A percentile compares a stretch with the other conserved stretches of the same genome.
phyloP scores from a whole-genome alignment of 2,888 invertebrate genomes.

The Drosophila siamana region DNA sequence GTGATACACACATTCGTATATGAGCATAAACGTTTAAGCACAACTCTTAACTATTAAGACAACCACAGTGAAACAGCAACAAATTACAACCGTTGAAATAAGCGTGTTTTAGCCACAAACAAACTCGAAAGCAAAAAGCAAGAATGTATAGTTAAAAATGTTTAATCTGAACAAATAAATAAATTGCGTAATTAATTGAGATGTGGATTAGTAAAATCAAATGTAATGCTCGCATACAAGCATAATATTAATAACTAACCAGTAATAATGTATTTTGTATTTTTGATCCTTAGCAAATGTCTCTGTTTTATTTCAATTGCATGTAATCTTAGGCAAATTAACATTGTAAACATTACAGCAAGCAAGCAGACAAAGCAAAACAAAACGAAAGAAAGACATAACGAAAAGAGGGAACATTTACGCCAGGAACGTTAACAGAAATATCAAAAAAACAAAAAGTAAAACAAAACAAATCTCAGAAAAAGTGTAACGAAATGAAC shows the following conservation, averaged over 20 bases:
- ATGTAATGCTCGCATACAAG: slow-evolving; percentile 12
- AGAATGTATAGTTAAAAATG: slow-evolving; percentile 8
- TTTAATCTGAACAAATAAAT: slow-evolving; percentile 14
- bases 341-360: slow-evolving; percentile 18
- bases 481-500: slow-evolving; percentile 29
- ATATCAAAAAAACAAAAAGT: slow-evolving; percentile 54
- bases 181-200: slow-evolving; percentile 6
- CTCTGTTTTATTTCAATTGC: slow-evolving; percentile 23
- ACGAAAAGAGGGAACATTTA: slow-evolving; percentile 54
- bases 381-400: slow-evolving; percentile 38
- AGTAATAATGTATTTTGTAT: slow-evolving; percentile 50
- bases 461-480: slow-evolving; percentile 8
- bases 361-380: slow-evolving; percentile 2
- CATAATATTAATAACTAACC: background rate
- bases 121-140: slow-evolving; percentile 5
- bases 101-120: slow-evolving; percentile 25
- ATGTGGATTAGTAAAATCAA: slow-evolving; percentile 31
- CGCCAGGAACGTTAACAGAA: slow-evolving; percentile 68
- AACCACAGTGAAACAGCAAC: slow-evolving; percentile 3
- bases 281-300: slow-evolving; percentile 47
- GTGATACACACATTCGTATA: slow-evolving; percentile 50
- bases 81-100: slow-evolving; percentile 3
- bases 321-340: slow-evolving; percentile 16
- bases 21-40: slow-evolving; percentile 19
- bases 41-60: slow-evolving; percentile 25